Evolutionary conservation across 2,888 invertebrate species (phyloP).

Genomic region (Lasioglossum morio): DNA sequence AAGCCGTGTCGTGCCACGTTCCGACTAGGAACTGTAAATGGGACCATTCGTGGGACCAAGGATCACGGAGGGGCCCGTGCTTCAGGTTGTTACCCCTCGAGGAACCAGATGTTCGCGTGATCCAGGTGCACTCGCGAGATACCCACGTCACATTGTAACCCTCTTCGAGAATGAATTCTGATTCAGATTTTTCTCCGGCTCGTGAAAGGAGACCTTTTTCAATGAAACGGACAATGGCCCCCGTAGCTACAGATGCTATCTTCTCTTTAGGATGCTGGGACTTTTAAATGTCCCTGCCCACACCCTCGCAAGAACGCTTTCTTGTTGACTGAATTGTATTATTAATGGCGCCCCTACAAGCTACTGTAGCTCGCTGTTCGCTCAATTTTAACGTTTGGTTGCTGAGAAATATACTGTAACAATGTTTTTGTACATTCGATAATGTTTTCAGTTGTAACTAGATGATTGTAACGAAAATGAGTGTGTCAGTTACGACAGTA

Average conservation of each 20-base stretch:
- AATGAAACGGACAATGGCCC: slow-evolving; percentile 51
- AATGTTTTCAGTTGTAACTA: background rate
- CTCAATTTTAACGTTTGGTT: background rate
- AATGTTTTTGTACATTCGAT: background rate
- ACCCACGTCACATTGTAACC: slow-evolving; percentile 54
- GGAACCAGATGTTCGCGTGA: slow-evolving; percentile 60
- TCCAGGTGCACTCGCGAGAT: slow-evolving; percentile 61
- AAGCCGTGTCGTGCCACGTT: slow-evolving; percentile 22
- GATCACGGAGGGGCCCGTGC: slow-evolving; percentile 28
- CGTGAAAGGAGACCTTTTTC: slow-evolving; percentile 54
- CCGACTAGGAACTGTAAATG: slow-evolving; percentile 35
- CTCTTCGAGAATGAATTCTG: slow-evolving; percentile 60
- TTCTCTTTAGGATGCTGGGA: slow-evolving; percentile 22
- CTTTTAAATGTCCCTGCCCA: slow-evolving; percentile 33
- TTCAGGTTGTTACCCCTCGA: slow-evolving; percentile 53
- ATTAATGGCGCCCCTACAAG: background rate
- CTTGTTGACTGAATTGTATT: background rate
- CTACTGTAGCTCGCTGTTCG: background rate
- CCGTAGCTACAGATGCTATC: slow-evolving; percentile 51
- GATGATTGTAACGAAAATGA: background rate
- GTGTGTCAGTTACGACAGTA: too few species aligned
- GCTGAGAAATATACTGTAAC: background rate
- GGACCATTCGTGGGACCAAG: slow-evolving; percentile 5
- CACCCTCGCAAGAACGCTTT: slow-evolving; percentile 18
- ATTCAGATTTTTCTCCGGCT: slow-evolving; percentile 47